Base-by-base conservation (phyloP, 2,888 invertebrate species). In the Eulithis prunata region DNA sequence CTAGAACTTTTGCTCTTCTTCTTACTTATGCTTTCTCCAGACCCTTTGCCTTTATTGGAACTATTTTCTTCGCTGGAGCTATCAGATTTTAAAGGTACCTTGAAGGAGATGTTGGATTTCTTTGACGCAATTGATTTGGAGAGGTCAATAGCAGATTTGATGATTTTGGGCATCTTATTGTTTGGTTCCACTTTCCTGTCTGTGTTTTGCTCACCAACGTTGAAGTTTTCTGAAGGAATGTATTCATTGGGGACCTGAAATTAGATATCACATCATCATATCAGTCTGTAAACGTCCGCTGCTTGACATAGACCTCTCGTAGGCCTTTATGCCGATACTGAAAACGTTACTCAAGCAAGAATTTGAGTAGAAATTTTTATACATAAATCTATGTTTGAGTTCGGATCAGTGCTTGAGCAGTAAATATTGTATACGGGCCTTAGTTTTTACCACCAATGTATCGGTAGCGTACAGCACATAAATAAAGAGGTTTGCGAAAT, bases 181-280 rank as follows among this genome's bases (percentile, higher is more conserved):
- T 10, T 45, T 5, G 49, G 49, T 10, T 47, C 61, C 1, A 32
- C 11, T 49, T 32, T 53, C 32, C 11, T 53, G 41, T 51, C 46
- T 36, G 11, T 49, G 38, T 32, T 43, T 14, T 49, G 21, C 3
- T 49, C 13, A 45, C 3, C 45, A 11, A 68, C 65, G 45, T 7
- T 62, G 46, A 73, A 60, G 32, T 70, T 71, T 47, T 67, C 68
- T 2, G 54, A 11, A 11, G 71, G 59, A 12, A 56, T 46, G 32
- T 38, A 57, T 8, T 43, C 49, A 2, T 43, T 62, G 14, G 59
- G 41, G 3, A 70, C 41, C 70, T 75, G 69, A 49, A 69, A 61
- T 32, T 41, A 41, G 41, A 41, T 5, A 8, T 38, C 8, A 7
- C 38, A 38, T 38, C 38, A 38, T 38, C 38, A 8, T 10, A 41